Conservation (phyloP, 2,888 invertebrate species). For the Allacma fusca region DNA sequence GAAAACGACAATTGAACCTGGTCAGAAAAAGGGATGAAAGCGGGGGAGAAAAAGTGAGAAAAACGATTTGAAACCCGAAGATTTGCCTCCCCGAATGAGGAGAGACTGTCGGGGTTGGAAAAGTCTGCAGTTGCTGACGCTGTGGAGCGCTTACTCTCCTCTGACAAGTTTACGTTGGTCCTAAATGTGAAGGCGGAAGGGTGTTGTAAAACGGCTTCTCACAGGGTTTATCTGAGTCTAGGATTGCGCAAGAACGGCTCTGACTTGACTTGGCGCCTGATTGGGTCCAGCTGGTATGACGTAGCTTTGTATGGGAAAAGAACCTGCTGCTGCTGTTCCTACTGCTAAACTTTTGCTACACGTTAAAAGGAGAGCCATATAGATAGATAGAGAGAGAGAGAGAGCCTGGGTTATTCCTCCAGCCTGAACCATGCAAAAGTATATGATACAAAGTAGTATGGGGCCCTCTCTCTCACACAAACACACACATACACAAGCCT, state of each 20-base stretch:
- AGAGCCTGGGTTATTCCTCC: too few relatives aligned
- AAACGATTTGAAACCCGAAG: slow-evolving; percentile 2
- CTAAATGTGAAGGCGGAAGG: slow-evolving; percentile 48
- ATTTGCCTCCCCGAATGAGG: slow-evolving; percentile 49
- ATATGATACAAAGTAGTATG: too few relatives aligned
- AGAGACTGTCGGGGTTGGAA: slow-evolving; percentile 40
- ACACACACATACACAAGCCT: too few relatives aligned
- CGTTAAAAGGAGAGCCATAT: too few relatives aligned
- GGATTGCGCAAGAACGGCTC: slow-evolving; percentile 23
- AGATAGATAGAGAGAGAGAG: too few relatives aligned
- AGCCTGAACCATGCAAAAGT: too few relatives aligned
- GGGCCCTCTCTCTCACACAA: too few relatives aligned
- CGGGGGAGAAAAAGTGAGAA: too few relatives aligned
- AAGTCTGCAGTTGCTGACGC: slow-evolving; percentile 52
- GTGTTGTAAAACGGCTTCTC: slow-evolving; percentile 29
- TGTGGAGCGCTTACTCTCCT: slow-evolving; percentile 53
- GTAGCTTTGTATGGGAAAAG: slow-evolving; percentile 43
- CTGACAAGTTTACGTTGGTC: slow-evolving; percentile 26
- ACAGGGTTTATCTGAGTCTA: slow-evolving; percentile 8
- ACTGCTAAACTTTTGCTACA: too few relatives aligned
- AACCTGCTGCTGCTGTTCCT: slow-evolving; percentile 29
- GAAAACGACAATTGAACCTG: not conserved
- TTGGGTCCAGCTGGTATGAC: slow-evolving; percentile 40
- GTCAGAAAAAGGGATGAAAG: too few relatives aligned
- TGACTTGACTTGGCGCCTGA: slow-evolving; percentile 22